Evolutionary conservation across 2,113 vertebrate genomes (phyloP).

Genomic region (Pygathrix nemaeus): DNA sequence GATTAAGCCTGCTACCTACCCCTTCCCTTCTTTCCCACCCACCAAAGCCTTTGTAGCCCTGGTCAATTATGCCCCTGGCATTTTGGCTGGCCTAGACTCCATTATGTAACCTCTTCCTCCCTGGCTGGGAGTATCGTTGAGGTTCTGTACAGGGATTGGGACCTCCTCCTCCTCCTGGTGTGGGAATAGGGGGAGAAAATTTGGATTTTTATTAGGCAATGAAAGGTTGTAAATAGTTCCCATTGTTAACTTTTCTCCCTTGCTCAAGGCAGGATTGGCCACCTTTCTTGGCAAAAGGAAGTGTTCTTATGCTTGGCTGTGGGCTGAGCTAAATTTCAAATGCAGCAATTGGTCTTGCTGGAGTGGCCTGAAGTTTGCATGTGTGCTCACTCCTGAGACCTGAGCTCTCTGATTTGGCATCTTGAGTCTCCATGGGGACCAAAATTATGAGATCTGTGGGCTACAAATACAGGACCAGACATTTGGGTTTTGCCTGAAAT

Average conservation of each 20-base stretch:
- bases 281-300: background rate
- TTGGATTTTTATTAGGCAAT: slow-evolving; percentile 34
- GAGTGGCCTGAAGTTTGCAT: background rate
- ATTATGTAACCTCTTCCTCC: background rate
- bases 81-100: background rate
- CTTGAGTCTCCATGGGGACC: background rate
- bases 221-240: slow-evolving; percentile 45
- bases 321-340: slow-evolving; percentile 15
- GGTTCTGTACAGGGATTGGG: background rate
- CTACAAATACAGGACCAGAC: background rate
- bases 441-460: background rate
- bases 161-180: background rate
- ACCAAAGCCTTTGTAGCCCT: background rate
- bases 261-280: background rate
- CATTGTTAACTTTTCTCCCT: slow-evolving; percentile 21
- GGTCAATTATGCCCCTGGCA: background rate
- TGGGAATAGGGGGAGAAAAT: background rate
- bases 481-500: background rate
- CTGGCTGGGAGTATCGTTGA: background rate
- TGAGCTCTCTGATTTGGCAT: background rate
- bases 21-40: background rate
- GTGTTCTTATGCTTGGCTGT: background rate
- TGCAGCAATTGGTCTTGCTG: background rate
- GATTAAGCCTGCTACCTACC: background rate
- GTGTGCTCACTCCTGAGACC: background rate